These are phyloP conservation scores for Acanthopagrus latus DNA, from an alignment of 2,797 vertebrate genomes.

Conservation along the genomic window DNA sequence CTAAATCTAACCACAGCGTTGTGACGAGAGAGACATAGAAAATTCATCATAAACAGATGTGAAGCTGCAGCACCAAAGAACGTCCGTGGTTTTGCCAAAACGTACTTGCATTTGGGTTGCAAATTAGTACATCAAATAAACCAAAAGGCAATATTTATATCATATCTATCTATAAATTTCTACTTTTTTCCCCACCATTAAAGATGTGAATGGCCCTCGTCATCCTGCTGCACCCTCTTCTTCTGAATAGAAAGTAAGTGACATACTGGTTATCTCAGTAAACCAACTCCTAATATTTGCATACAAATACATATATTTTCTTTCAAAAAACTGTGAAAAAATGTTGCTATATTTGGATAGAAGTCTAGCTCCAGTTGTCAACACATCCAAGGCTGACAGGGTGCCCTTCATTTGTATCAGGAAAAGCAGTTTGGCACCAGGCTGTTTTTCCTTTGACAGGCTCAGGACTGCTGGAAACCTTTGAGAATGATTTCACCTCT, in stretches of 20 bases:
- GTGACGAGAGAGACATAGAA: no score
- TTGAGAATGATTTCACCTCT: constrained; percentile 37
- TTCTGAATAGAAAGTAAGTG: no score
- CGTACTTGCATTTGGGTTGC: no score
- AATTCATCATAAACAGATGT: no score
- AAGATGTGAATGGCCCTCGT: neutral
- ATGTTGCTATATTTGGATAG: neutral
- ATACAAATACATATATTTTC: neutral
- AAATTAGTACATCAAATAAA: neutral
- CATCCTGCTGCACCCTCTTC: neutral
- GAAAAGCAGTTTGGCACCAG: constrained; percentile 14
- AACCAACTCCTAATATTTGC: neutral
- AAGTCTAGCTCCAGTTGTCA: constrained; percentile 14
- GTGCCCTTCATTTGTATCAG: constrained; percentile 11
- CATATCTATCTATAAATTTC: no score
- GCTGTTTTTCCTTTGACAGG: constrained; percentile 28
- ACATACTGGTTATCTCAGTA: no score
- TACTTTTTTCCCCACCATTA: neutral
- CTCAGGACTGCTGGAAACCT: constrained; percentile 1
- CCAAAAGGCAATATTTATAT: neutral
- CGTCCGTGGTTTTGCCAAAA: no score
- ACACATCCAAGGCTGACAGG: constrained; percentile 13
- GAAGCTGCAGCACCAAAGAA: no score
- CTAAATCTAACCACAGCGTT: no score
- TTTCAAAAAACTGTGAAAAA: neutral